Conservation (phyloP, 2,797 vertebrate genomes). For the Echeneis naucrates region DNA sequence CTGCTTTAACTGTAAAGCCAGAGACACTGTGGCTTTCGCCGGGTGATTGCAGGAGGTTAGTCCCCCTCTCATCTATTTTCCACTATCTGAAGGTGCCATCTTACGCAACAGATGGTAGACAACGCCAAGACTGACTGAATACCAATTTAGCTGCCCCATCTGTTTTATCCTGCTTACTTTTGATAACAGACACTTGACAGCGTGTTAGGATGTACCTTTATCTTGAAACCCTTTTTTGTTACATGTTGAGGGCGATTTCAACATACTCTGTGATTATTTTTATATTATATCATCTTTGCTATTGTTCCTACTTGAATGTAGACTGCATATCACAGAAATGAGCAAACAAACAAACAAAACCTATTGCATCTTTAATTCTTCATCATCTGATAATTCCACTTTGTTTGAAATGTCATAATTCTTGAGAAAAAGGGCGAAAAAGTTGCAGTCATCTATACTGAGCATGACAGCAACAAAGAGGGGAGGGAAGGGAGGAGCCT, state of each 20-base stretch:
- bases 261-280: constrained; percentile 13
- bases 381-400: not conserved
- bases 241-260: constrained; percentile 27
- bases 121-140: constrained; percentile 76
- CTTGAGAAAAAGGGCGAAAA: not conserved
- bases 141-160: constrained; percentile 79
- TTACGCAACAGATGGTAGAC: constrained; percentile 80
- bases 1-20: constrained; percentile 38
- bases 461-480: not conserved
- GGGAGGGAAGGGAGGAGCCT: not conserved
- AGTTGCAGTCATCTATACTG: constrained; percentile 15
- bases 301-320: not conserved
- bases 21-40: constrained; percentile 34
- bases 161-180: constrained; percentile 73
- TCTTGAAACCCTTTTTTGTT: constrained; percentile 45
- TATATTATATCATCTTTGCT: constrained; percentile 17
- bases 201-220: constrained; percentile 48
- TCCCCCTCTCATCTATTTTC: constrained; percentile 69
- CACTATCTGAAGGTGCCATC: constrained; percentile 71
- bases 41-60: constrained; percentile 58
- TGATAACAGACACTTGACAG: constrained; percentile 62
- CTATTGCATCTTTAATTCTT: not conserved
- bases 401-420: not conserved
- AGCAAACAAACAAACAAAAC: no score
- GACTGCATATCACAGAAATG: not conserved